These are phyloP conservation scores for Oryzias curvinotus DNA, from an alignment of 2,113 vertebrate species.

Conservation along the genomic window DNA sequence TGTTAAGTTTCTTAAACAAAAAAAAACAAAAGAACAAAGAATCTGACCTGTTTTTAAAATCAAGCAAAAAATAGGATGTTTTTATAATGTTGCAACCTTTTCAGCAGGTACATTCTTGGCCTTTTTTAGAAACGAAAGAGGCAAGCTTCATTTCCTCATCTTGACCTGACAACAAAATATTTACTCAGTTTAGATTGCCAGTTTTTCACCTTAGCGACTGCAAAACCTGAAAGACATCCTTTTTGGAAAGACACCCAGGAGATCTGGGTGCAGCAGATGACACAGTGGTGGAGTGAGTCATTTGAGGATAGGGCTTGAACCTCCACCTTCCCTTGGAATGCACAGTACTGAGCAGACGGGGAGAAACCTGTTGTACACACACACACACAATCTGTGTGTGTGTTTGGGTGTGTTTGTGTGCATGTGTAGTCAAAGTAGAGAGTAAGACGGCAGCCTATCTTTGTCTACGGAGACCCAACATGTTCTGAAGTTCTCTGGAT, in stretches of 20 bases:
- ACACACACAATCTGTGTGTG: not conserved
- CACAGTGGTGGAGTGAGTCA: constrained; percentile 34
- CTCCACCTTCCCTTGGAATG: constrained; percentile 59
- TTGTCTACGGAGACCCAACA: not conserved
- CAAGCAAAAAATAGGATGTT: no score
- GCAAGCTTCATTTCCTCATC: no score
- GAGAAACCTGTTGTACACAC: constrained; percentile 46
- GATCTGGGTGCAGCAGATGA: constrained; percentile 33
- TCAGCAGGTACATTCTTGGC: no score
- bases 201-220: not conserved
- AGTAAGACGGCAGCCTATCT: constrained; percentile 11
- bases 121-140: no score
- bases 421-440: not conserved
- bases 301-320: not conserved
- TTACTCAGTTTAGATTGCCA: not conserved
- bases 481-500: constrained; percentile 15
- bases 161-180: not conserved
- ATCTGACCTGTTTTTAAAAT: no score
- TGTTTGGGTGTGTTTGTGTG: constrained; percentile 11
- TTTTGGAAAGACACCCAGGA: constrained; percentile 8
- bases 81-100: no score
- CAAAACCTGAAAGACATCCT: not conserved
- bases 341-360: constrained; percentile 23
- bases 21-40: no score
- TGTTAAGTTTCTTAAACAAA: no score